These are phyloP conservation scores for Limonius californicus DNA, from an alignment of 1,140 invertebrate genomes.

Conservation along the genomic window DNA sequence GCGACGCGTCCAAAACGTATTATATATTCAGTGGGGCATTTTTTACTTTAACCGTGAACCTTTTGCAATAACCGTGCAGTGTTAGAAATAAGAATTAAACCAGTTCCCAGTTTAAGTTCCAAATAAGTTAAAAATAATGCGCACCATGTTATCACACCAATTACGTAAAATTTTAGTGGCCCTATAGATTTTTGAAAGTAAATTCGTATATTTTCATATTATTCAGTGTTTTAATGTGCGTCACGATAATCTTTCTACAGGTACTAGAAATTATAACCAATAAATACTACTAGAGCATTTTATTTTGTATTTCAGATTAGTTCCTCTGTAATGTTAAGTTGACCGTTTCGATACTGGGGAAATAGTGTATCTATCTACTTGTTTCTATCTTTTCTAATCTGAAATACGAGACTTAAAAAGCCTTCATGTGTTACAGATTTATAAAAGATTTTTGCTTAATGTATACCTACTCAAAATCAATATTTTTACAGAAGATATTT, in stretches of 20 bases:
- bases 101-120: not conserved
- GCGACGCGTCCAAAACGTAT: not conserved
- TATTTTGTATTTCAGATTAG: too few species aligned
- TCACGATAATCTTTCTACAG: conserved; percentile 41
- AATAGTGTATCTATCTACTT: not conserved
- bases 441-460: conserved; percentile 34
- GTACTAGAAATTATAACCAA: conserved; percentile 6
- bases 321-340: not conserved
- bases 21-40: not conserved
- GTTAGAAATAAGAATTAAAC: not conserved
- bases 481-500: conserved; percentile 41
- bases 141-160: conserved; percentile 37
- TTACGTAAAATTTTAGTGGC: conserved; percentile 25
- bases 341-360: not conserved
- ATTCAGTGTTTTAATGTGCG: conserved; percentile 41
- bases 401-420: not conserved
- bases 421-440: conserved; percentile 6
- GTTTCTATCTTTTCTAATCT: not conserved
- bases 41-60: not conserved
- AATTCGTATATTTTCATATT: conserved; percentile 43
- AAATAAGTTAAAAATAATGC: conserved; percentile 28
- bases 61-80: too few species aligned
- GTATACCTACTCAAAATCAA: conserved; percentile 36
- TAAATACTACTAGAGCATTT: too few species aligned
- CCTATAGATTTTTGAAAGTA: conserved; percentile 29